phyloP scores from a whole-genome alignment of 2,113 vertebrate genomes.

The Saimiri boliviensis region DNA sequence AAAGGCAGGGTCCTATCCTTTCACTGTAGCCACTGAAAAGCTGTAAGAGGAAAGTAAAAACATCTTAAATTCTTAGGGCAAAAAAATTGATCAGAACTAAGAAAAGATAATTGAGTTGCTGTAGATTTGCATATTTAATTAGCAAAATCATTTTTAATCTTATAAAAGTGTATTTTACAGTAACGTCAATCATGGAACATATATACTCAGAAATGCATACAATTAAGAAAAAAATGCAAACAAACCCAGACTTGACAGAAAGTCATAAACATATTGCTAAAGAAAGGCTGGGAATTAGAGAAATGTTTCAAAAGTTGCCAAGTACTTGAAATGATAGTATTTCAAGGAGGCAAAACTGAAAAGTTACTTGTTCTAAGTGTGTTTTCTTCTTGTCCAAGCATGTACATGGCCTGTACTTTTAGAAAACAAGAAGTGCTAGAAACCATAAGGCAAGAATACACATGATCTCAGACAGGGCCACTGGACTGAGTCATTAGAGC shows the following conservation, averaged over 20 bases:
- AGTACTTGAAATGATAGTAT: background rate
- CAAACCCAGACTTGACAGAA: background rate
- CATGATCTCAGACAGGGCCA: fast-evolving
- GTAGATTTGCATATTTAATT: background rate
- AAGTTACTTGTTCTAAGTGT: background rate
- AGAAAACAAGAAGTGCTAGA: background rate
- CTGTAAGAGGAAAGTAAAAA: background rate
- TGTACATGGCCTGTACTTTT: background rate
- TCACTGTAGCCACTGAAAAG: background rate
- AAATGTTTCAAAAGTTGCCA: background rate
- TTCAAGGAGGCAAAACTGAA: background rate
- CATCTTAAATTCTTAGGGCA: background rate
- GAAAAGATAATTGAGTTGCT: background rate
- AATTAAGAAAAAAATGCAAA: background rate
- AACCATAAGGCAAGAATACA: background rate
- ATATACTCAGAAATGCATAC: background rate
- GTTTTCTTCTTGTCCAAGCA: background rate
- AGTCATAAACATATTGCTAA: background rate
- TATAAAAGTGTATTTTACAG: background rate
- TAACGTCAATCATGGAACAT: background rate
- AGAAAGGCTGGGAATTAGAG: background rate
- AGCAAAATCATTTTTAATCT: background rate
- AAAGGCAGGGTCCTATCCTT: fast-evolving
- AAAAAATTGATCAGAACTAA: background rate
- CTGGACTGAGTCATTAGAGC: no score